Percentiles rank a stretch among this genome's conserved stretches.
These are phyloP conservation scores for Leptinotarsa texana DNA, from an alignment of 1,140 invertebrate species.

Conservation along the genomic window DNA sequence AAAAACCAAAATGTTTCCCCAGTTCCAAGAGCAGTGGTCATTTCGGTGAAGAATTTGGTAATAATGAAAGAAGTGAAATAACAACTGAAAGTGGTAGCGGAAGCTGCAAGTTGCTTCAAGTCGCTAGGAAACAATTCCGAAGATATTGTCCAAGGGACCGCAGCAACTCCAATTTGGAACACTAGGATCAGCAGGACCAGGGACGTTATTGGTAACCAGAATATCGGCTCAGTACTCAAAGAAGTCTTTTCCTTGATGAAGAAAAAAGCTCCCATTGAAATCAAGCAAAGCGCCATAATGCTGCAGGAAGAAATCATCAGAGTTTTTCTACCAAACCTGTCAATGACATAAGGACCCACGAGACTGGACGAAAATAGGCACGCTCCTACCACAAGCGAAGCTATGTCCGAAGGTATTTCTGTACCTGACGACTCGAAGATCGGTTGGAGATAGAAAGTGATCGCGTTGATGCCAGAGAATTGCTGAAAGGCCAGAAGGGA, in stretches of 20 bases:
- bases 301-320: constrained; percentile 66
- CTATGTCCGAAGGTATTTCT: constrained; percentile 59
- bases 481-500: constrained; percentile 74
- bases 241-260: constrained; percentile 56
- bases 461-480: constrained; percentile 78
- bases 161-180: constrained; percentile 69
- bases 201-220: constrained; percentile 65
- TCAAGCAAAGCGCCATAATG: constrained; percentile 60
- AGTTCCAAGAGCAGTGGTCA: constrained; percentile 55
- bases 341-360: constrained; percentile 65
- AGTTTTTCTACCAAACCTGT: constrained; percentile 70
- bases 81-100: constrained; percentile 67
- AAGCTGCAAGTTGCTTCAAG: constrained; percentile 69
- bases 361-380: constrained; percentile 64
- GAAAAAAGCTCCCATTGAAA: constrained; percentile 64
- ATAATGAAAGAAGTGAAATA: constrained; percentile 72
- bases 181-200: constrained; percentile 70
- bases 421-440: constrained; percentile 70
- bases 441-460: constrained; percentile 76
- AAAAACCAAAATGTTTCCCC: constrained; percentile 76
- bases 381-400: constrained; percentile 75
- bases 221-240: constrained; percentile 53
- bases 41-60: constrained; percentile 68
- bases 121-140: constrained; percentile 74
- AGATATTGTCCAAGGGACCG: constrained; percentile 72